Base-by-base conservation (phyloP, 2,797 vertebrate genomes). In the Mallotus villosus region DNA sequence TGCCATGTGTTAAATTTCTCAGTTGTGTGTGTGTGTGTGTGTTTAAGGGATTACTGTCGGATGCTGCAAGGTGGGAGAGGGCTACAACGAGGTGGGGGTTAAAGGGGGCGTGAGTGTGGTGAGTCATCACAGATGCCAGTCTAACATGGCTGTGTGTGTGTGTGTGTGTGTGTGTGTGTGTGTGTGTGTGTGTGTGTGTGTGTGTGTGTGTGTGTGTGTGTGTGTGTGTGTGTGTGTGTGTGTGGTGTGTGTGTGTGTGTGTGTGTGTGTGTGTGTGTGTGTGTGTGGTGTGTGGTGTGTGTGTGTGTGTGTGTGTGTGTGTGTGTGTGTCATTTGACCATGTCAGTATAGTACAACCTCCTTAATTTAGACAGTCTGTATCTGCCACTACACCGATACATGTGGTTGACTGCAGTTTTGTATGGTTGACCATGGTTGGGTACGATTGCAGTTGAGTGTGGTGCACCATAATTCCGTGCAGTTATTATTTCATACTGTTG, bases 121-220 rank as follows among this genome's bases (percentile, higher is more conserved):
- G 81, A 84, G 74, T 86, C 84, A 86, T 70, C 53, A 53, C 55
- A 67, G 16, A 58, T 79, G 49, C 22, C 65, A 49, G 59, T 19
- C 3, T 32, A 53, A 32, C 4, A 19, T 22, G 27, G 32, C 60
- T 64, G 25, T 55, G 46, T 63, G 46, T 22, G 17, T 25, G 29
- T 60, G 29, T 69, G 19, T 69, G 34, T 25, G 61, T 73, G 77
- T 69, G 70, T 76, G 68, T 74, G 59, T 76, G 72, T n/a, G 49
- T 58, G 57, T 69, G 71, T 65, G 58, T 65, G 70, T 46, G 62
- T 63, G 75, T 65, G 60, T 32, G 60, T 32, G 24, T 32, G 2
- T 32, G 11, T 19, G 25, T 29, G 17, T 63, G 29, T 34, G 27
- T 32, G 19, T 37, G 16, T 63, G 27, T 19, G 32, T 37, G 25